These are phyloP conservation scores for Campylomormyrus numenius DNA, from an alignment of 2,113 vertebrate species.

Conservation along the genomic window DNA sequence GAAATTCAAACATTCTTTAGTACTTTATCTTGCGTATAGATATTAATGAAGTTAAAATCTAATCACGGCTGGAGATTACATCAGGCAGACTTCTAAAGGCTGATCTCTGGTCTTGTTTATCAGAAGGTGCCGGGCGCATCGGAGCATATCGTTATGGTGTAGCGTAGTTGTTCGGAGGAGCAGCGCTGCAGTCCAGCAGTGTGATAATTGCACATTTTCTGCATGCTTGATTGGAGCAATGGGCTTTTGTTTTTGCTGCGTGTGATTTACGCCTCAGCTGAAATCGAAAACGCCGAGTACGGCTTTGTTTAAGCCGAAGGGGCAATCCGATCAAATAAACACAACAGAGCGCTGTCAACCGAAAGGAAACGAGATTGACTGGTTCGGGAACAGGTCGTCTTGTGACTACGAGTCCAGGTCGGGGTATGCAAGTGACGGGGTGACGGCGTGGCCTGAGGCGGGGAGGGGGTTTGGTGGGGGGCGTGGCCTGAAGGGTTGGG, in stretches of 20 bases:
- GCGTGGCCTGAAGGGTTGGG: background rate
- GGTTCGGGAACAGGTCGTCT: background rate
- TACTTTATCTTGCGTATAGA: background rate
- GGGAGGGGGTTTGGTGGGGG: background rate
- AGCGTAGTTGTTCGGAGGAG: no score
- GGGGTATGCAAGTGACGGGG: background rate
- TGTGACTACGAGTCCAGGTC: background rate
- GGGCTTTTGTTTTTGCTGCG: background rate
- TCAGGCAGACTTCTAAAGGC: no score
- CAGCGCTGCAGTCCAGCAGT: no score
- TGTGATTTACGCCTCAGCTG: background rate
- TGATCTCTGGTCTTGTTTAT: no score
- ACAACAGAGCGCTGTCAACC: background rate
- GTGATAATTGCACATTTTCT: background rate
- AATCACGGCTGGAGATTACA: no score
- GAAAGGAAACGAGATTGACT: background rate
- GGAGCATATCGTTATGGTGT: no score
- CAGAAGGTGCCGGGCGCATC: no score
- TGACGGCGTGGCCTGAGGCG: background rate
- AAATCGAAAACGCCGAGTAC: background rate
- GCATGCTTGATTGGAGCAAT: background rate
- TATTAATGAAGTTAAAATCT: background rate
- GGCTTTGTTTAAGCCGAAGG: background rate
- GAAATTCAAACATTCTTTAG: background rate
- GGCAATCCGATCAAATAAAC: background rate